Percentiles rank a stretch among this genome's conserved stretches.
Evolutionary conservation across 2,888 invertebrate genomes (phyloP).

Genomic region (Plagodis pulveraria): DNA sequence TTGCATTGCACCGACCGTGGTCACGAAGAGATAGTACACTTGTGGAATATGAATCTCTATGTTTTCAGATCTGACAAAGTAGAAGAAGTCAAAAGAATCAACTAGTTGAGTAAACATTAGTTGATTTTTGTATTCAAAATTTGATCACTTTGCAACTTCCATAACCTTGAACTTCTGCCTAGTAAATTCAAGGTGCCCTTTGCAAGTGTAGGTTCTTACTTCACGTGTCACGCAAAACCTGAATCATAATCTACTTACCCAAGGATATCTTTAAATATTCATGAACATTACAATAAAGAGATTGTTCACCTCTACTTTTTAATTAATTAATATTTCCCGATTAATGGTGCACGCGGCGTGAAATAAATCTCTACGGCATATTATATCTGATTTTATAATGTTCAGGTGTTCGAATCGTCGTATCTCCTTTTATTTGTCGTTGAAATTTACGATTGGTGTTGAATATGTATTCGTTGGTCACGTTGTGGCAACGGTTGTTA

Average conservation of each 20-base stretch:
- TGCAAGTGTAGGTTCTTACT: conserved; percentile 23
- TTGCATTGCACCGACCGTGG: too few species aligned
- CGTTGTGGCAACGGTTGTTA: conserved; percentile 62
- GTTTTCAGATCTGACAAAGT: too few species aligned
- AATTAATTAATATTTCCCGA: conserved; percentile 71
- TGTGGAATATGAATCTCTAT: too few species aligned
- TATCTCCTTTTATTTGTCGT: conserved; percentile 62
- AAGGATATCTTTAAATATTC: conserved; percentile 25
- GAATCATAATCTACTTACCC: conserved; percentile 28
- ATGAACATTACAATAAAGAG: conserved; percentile 55
- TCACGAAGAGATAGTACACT: too few species aligned
- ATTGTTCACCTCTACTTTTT: conserved; percentile 62
- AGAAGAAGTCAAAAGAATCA: too few species aligned
- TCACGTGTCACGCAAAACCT: conserved; percentile 23
- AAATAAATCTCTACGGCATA: conserved; percentile 67
- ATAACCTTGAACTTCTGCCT: background rate
- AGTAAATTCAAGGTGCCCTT: background rate
- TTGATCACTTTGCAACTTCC: background rate
- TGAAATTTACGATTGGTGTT: conserved; percentile 67
- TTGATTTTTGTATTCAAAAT: background rate
- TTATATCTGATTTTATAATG: conserved; percentile 61
- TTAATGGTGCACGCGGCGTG: conserved; percentile 58
- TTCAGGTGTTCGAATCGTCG: conserved; percentile 62
- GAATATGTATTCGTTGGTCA: conserved; percentile 64
- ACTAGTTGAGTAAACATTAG: too few species aligned